A percentile compares a stretch with the other conserved stretches of the same genome.
These are phyloP conservation scores for Metacarcinus magister DNA, from an alignment of 2,888 invertebrate species.

Conservation along the genomic window DNA sequence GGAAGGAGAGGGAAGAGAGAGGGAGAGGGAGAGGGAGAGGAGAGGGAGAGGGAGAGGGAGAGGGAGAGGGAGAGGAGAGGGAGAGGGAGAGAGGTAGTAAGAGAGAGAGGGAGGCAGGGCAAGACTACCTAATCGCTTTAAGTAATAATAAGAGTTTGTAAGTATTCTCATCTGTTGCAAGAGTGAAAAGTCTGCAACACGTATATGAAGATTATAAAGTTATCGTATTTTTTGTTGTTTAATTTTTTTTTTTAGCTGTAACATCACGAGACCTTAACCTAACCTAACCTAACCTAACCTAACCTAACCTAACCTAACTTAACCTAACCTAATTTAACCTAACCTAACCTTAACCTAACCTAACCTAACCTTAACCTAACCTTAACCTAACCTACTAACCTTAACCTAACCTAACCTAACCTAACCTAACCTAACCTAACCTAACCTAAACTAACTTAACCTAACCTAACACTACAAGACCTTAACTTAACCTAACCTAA, in stretches of 20 bases:
- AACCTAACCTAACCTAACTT: no score
- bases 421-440: no score
- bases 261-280: not conserved
- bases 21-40: not conserved
- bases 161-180: not conserved
- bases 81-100: not conserved
- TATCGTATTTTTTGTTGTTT: not conserved
- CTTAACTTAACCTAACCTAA: no score
- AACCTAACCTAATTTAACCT: no score
- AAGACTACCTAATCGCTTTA: not conserved
- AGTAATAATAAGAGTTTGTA: slow-evolving; percentile 10
- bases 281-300: no score
- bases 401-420: no score
- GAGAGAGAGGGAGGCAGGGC: not conserved
- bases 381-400: no score
- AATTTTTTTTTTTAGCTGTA: no score
- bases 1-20: not conserved
- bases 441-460: no score
- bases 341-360: no score
- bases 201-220: not conserved
- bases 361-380: no score
- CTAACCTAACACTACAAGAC: no score
- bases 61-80: not conserved
- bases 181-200: slow-evolving; percentile 7
- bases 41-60: not conserved